Percentiles rank a stretch among this genome's conserved stretches.
These are phyloP conservation scores for Gallinago jamesoni DNA, from an alignment of 2,113 vertebrate species.

Conservation along the genomic window DNA sequence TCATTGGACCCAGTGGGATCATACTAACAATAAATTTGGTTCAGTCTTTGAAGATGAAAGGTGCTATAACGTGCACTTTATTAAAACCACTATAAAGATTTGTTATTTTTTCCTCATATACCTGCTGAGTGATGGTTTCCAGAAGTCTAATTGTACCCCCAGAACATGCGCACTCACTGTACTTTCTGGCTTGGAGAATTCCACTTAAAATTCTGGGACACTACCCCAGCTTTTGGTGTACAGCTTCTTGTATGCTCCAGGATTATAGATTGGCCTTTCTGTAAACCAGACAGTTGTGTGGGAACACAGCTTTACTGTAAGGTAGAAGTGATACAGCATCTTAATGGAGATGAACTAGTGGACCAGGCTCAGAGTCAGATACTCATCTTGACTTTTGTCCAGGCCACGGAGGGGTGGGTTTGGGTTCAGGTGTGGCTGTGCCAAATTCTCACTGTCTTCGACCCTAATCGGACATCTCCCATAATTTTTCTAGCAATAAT, in stretches of 20 bases:
- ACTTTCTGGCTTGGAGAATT: not conserved
- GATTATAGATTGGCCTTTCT: not conserved
- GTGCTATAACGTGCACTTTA: conserved; percentile 13
- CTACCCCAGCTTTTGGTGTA: not conserved
- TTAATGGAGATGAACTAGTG: not conserved
- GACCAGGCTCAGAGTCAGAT: not conserved
- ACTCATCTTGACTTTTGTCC: not conserved
- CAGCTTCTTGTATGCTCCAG: not conserved
- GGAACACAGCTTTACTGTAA: not conserved
- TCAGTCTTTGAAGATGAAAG: conserved; percentile 60
- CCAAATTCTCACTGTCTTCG: not conserved
- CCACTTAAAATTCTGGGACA: not conserved
- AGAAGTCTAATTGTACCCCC: not conserved
- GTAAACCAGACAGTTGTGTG: not conserved
- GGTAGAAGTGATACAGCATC: not conserved
- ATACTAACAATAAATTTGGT: conserved; percentile 22
- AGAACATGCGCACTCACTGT: not conserved
- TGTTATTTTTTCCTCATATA: conserved; percentile 50
- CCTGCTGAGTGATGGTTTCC: conserved; percentile 39
- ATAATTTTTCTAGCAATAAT: not conserved
- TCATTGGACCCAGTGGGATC: not conserved
- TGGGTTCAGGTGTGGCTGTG: not conserved
- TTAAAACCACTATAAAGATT: conserved; percentile 26
- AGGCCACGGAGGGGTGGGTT: not conserved
- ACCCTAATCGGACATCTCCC: not conserved